Conservation (phyloP, 2,113 vertebrate genomes). For the Paradoxurus hermaphroditus region DNA sequence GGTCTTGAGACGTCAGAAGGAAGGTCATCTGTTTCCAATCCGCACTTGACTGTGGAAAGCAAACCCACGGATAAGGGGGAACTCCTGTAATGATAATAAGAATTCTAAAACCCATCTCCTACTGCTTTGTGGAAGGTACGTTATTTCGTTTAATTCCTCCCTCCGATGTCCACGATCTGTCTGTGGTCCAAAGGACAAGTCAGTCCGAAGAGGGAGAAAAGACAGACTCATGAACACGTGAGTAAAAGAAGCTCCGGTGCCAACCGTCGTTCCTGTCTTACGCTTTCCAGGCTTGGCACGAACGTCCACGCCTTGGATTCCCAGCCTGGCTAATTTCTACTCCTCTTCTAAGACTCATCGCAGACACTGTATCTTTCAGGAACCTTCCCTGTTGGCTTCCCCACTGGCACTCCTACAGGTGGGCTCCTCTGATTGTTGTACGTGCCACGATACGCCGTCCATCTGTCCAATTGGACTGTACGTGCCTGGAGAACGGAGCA, state of each 20-base stretch:
- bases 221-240: not conserved
- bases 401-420: not conserved
- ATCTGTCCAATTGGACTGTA: not conserved
- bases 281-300: not conserved
- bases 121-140: not conserved
- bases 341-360: not conserved
- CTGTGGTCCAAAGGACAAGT: not conserved
- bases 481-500: not conserved
- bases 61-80: not conserved
- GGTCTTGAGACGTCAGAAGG: not conserved
- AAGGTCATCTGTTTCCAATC: not conserved
- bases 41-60: not conserved
- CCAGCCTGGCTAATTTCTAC: not conserved
- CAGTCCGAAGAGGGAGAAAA: not conserved
- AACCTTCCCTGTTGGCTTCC: not conserved
- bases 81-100: not conserved
- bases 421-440: not conserved
- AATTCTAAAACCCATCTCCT: not conserved
- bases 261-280: accelerated
- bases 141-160: not conserved
- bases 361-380: not conserved
- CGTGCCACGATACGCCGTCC: not conserved
- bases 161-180: not conserved
- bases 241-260: not conserved
- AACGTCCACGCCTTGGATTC: not conserved